Percentiles rank a stretch among this genome's conserved stretches.
phyloP scores from a whole-genome alignment of 2,888 invertebrate genomes.

The Ametastegia equiseti region DNA sequence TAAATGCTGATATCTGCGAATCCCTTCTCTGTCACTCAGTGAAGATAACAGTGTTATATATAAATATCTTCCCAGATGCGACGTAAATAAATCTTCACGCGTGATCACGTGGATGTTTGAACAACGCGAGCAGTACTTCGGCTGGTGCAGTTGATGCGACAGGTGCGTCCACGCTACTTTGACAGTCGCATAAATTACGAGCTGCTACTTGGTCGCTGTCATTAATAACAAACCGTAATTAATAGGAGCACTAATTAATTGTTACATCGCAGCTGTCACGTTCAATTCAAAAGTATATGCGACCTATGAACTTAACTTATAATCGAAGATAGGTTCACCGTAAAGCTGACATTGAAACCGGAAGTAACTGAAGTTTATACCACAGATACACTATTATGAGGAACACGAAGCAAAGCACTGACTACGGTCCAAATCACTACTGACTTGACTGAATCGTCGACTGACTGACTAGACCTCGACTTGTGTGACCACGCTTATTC shows the following conservation, averaged over 20 bases:
- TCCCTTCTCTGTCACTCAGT: too few species aligned
- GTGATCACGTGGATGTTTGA: conserved; percentile 1
- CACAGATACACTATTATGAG: conserved; percentile 11
- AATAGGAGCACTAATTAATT: background rate
- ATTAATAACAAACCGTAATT: background rate
- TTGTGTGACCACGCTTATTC: conserved; percentile 36
- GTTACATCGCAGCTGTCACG: background rate
- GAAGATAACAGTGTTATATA: background rate
- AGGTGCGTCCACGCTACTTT: conserved; percentile 28
- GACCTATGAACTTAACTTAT: background rate
- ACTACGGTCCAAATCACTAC: conserved; percentile 16
- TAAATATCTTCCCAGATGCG: background rate
- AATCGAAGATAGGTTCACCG: background rate
- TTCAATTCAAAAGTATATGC: background rate
- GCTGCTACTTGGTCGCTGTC: background rate
- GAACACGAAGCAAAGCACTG: conserved; percentile 8
- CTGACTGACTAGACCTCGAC: conserved; percentile 30
- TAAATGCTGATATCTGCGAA: background rate
- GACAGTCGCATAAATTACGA: background rate
- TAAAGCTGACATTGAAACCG: background rate
- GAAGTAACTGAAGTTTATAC: conserved; percentile 12
- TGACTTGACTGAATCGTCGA: conserved; percentile 29
- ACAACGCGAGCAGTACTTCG: background rate
- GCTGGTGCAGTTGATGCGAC: background rate
- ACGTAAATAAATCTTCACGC: background rate